Conservation (phyloP, 2,888 invertebrate genomes). For the Hanleya hanleyi region DNA sequence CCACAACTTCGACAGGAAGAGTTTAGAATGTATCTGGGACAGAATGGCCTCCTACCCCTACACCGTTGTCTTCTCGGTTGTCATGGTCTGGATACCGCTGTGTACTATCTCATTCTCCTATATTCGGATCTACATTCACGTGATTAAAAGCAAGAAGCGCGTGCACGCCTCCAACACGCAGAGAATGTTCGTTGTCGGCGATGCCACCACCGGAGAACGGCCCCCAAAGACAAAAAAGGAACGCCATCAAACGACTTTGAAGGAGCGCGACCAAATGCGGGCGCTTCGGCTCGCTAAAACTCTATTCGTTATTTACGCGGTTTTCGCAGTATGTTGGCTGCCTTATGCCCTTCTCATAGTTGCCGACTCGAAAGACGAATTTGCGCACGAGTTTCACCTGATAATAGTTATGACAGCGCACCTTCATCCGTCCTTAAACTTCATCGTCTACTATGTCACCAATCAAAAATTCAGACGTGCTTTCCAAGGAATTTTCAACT, state of each 20-base stretch:
- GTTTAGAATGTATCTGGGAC: conserved; percentile 58
- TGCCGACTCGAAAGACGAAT: conserved; percentile 45
- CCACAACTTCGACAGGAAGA: conserved; percentile 52
- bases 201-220: neutral
- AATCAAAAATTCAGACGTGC: conserved; percentile 43
- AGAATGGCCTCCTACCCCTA: conserved; percentile 50
- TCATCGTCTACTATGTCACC: conserved; percentile 50
- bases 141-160: conserved; percentile 21
- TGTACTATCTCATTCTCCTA: conserved; percentile 47
- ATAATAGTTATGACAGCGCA: conserved; percentile 49
- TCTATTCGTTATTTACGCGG: conserved; percentile 54
- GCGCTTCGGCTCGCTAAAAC: conserved; percentile 44
- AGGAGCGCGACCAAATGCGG: neutral
- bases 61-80: conserved; percentile 51
- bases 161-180: conserved; percentile 7
- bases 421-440: conserved; percentile 50
- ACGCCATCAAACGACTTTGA: too few species aligned
- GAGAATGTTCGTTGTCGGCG: neutral
- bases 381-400: conserved; percentile 47
- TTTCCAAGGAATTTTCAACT: conserved; percentile 24
- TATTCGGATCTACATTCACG: conserved; percentile 41
- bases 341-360: conserved; percentile 57
- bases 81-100: conserved; percentile 53
- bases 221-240: conserved; percentile 34
- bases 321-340: conserved; percentile 55